A percentile compares a stretch with the other conserved stretches of the same genome.
Evolutionary conservation across 2,797 vertebrate genomes (phyloP).

Genomic region (Notoglanidium macrostoma): DNA sequence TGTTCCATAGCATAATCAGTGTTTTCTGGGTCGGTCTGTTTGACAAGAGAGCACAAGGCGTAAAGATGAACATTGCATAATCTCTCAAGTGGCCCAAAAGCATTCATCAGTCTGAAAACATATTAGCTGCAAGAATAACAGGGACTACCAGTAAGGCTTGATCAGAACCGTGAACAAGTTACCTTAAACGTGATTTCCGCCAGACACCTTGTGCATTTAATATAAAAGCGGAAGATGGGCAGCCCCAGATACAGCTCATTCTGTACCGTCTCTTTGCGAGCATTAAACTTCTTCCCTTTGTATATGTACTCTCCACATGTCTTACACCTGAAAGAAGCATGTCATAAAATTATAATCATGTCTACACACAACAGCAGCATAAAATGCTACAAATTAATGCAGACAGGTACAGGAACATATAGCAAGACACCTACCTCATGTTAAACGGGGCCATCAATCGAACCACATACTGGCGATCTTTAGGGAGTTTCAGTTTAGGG

Average conservation of each 20-base stretch:
- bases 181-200: slow-evolving; percentile 99
- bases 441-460: slow-evolving; percentile 94
- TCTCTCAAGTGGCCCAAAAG: not conserved
- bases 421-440: slow-evolving; percentile 81
- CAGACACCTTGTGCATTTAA: slow-evolving; percentile 94
- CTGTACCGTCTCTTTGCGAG: slow-evolving; percentile 91
- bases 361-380: not conserved
- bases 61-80: not conserved
- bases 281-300: slow-evolving; percentile 98
- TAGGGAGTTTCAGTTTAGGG: slow-evolving; percentile 93
- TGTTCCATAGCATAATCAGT: slow-evolving; percentile 97
- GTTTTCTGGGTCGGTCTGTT: slow-evolving; percentile 93
- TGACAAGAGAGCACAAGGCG: slow-evolving; percentile 6
- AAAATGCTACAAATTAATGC: not conserved
- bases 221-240: slow-evolving; percentile 98
- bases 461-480: slow-evolving; percentile 93
- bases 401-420: not conserved
- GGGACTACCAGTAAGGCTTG: not conserved
- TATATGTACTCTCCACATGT: slow-evolving; percentile 98
- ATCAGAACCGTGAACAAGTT: slow-evolving; percentile 23
- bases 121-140: not conserved
- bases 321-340: slow-evolving; percentile 81
- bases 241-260: slow-evolving; percentile 91
- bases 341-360: not conserved
- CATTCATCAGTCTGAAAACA: not conserved